Conservation (phyloP, 2,113 vertebrate genomes). For the Rana temporaria region DNA sequence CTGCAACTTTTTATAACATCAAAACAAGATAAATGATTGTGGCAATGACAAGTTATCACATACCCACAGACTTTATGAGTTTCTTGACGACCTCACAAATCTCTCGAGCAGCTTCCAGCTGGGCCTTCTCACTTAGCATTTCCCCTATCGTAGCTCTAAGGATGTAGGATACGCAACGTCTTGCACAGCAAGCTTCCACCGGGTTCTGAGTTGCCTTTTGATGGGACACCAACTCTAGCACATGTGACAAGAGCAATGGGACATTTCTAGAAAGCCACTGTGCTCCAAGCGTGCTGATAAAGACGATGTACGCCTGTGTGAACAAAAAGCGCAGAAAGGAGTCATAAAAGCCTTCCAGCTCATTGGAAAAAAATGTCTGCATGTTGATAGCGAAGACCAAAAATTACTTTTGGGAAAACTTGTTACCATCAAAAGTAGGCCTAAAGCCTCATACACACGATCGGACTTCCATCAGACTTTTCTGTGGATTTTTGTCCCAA, state of each 20-base stretch:
- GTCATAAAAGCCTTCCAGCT: too few species aligned
- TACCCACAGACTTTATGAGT: conserved; percentile 85
- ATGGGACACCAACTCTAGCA: conserved; percentile 84
- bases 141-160: conserved; percentile 84
- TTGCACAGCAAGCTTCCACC: conserved; percentile 75
- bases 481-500: too few species aligned
- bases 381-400: too few species aligned
- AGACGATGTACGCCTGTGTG: conserved; percentile 87
- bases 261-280: conserved; percentile 90
- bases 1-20: too few species aligned
- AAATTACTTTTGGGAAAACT: too few species aligned
- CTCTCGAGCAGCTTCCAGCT: conserved; percentile 86
- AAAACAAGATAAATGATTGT: too few species aligned
- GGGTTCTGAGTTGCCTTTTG: conserved; percentile 78
- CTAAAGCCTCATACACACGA: too few species aligned
- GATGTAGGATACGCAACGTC: conserved; percentile 87
- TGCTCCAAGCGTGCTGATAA: conserved; percentile 84
- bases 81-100: conserved; percentile 82
- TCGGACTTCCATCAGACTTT: too few species aligned
- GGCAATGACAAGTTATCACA: conserved; percentile 53
- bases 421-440: too few species aligned
- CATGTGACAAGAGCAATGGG: conserved; percentile 78
- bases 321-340: conserved; percentile 64
- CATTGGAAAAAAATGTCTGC: too few species aligned
- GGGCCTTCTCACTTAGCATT: conserved; percentile 92